Percentiles rank a stretch among this genome's conserved stretches.
Conservation (phyloP, 1,140 invertebrate genomes). For the Mamestra configurata region DNA sequence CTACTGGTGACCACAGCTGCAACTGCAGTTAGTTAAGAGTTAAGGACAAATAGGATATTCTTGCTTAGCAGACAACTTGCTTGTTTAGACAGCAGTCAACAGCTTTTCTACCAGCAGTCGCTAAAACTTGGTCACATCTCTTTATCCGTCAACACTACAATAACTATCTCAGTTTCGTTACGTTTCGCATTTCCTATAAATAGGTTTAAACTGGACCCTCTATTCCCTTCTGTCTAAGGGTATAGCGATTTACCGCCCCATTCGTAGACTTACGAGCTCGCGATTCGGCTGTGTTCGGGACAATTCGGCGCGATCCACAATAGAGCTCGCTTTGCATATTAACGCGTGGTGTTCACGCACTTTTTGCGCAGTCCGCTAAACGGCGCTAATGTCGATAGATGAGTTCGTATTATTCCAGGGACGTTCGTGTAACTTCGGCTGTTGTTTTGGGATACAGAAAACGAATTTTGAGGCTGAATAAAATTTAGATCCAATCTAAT, state of each 20-base stretch:
- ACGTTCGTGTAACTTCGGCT: not conserved
- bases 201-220: not conserved
- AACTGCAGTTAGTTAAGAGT: too few relatives aligned
- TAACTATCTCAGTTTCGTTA: too few relatives aligned
- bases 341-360: constrained; percentile 9
- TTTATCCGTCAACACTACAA: too few relatives aligned
- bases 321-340: constrained; percentile 32
- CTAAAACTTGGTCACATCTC: too few relatives aligned
- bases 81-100: too few relatives aligned
- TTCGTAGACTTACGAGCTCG: constrained; percentile 5
- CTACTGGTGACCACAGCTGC: too few relatives aligned
- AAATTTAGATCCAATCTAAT: not conserved
- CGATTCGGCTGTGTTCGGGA: constrained; percentile 9
- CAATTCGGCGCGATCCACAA: constrained; percentile 5
- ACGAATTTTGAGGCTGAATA: not conserved
- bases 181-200: too few relatives aligned
- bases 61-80: too few relatives aligned
- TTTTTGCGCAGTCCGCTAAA: constrained; percentile 33
- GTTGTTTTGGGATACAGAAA: not conserved
- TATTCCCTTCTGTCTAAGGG: not conserved
- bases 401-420: constrained; percentile 8
- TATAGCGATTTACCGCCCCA: not conserved
- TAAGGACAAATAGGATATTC: too few relatives aligned
- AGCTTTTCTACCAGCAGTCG: too few relatives aligned
- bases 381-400: constrained; percentile 24